phyloP scores from a whole-genome alignment of 2,113 vertebrate species.

The Otus sunia region DNA sequence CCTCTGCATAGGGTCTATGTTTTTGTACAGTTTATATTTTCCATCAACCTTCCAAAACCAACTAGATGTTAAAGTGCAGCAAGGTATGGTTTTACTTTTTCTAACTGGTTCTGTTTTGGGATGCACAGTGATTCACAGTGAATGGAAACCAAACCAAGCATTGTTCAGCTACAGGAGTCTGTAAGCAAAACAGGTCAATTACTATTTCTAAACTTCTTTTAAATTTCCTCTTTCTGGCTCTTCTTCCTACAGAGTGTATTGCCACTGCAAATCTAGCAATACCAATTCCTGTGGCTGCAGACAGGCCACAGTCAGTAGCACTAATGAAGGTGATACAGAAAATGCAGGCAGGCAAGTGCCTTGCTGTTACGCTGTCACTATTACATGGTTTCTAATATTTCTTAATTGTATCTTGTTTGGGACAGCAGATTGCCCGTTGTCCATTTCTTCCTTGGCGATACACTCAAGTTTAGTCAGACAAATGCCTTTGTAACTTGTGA shows the following conservation, averaged over 20 bases:
- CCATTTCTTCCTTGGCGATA: not conserved
- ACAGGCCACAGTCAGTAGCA: not conserved
- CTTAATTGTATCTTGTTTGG: not conserved
- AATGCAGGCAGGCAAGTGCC: not conserved
- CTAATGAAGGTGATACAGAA: not conserved
- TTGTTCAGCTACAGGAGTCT: not conserved
- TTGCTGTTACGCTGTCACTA: not conserved
- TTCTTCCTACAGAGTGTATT: not conserved
- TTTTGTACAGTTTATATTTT: not conserved
- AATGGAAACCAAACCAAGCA: not conserved
- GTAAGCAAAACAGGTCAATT: not conserved
- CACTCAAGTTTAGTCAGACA: not conserved
- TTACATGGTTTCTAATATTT: not conserved
- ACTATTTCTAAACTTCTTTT: not conserved
- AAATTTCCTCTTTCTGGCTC: not conserved
- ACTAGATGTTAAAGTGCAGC: not conserved
- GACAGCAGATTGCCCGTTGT: not conserved
- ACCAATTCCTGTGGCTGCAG: not conserved
- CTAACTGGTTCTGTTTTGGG: not conserved
- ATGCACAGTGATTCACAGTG: rapidly evolving
- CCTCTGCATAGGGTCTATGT: not conserved
- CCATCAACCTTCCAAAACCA: not conserved
- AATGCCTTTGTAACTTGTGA: not conserved
- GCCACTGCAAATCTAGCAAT: not conserved
- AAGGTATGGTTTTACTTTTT: not conserved